A percentile compares a stretch with the other conserved stretches of the same genome.
Conservation (phyloP, 2,888 invertebrate species). For the Flexamia atlantica region DNA sequence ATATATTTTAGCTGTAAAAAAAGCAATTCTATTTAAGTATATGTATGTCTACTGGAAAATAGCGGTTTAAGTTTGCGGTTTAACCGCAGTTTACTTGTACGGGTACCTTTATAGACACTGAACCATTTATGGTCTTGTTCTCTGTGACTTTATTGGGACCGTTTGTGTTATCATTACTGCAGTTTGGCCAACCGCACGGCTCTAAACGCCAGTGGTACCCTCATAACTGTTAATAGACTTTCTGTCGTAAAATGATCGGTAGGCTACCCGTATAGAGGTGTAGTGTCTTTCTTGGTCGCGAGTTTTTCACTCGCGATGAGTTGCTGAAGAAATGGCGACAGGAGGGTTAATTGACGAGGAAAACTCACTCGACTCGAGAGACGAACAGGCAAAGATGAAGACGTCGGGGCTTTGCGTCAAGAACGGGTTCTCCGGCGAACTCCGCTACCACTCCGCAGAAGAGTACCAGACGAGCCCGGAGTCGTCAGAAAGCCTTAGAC, state of each 20-base stretch:
- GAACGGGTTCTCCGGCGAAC: conserved; percentile 56
- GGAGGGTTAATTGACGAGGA: conserved; percentile 62
- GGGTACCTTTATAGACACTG: conserved; percentile 58
- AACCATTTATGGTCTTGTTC: conserved; percentile 51
- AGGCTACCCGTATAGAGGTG: conserved; percentile 11
- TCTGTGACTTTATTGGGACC: conserved; percentile 41
- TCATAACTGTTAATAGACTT: conserved; percentile 46
- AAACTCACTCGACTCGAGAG: conserved; percentile 52
- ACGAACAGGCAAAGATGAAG: conserved; percentile 61
- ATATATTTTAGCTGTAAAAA: not conserved
- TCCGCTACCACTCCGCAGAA: conserved; percentile 52
- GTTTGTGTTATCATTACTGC: conserved; percentile 48
- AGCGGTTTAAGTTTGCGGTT: not conserved
- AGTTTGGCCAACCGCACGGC: conserved; percentile 43
- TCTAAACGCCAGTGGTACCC: conserved; percentile 46
- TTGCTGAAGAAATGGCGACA: conserved; percentile 61
- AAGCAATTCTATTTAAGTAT: not conserved
- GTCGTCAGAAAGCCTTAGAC: conserved; percentile 57
- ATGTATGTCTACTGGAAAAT: not conserved
- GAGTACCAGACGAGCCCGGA: conserved; percentile 58
- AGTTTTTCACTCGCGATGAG: conserved; percentile 14
- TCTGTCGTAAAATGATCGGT: conserved; percentile 39
- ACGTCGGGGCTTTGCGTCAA: conserved; percentile 58
- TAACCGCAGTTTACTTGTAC: conserved; percentile 47
- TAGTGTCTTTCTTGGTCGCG: not conserved